These are phyloP conservation scores for Pseudorhombus dupliciocellatus DNA, from an alignment of 2,113 vertebrate species.

Conservation along the genomic window DNA sequence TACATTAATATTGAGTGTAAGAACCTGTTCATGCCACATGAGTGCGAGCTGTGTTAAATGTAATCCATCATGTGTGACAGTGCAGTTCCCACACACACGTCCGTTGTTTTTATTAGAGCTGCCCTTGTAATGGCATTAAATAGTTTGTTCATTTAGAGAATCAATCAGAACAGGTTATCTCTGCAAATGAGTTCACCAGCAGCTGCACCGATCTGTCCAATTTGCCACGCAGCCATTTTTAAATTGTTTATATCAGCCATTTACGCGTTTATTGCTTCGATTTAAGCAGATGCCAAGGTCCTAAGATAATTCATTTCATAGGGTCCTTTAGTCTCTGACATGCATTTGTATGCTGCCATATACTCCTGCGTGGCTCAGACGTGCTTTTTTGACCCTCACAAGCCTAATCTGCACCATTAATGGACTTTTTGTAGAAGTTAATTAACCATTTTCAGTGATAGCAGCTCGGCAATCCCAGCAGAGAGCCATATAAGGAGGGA, in stretches of 20 bases:
- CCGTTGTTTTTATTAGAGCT: background rate
- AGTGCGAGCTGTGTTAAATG: background rate
- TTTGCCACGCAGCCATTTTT: conserved; percentile 21
- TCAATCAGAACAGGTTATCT: conserved; percentile 16
- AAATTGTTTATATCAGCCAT: conserved; percentile 8
- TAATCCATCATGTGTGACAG: too few relatives aligned
- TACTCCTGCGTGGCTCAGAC: conserved; percentile 25
- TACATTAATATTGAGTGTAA: background rate
- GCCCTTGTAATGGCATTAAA: conserved; percentile 11
- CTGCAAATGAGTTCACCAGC: conserved; percentile 9
- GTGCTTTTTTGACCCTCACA: conserved; percentile 64
- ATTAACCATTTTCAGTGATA: conserved; percentile 80
- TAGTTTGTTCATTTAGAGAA: conserved; percentile 13
- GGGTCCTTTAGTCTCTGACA: conserved; percentile 20
- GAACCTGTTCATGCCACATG: background rate
- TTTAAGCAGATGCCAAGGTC: background rate
- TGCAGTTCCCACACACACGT: background rate
- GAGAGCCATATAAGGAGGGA: conserved; percentile 66
- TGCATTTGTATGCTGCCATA: conserved; percentile 22
- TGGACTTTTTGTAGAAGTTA: conserved; percentile 81
- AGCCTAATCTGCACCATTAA: conserved; percentile 74
- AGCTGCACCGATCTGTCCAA: background rate
- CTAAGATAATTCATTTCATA: conserved; percentile 49
- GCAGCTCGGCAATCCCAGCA: conserved; percentile 75
- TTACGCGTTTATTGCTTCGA: conserved; percentile 14